These are phyloP conservation scores for Drosophila pectinifera DNA, from an alignment of 1,140 invertebrate species.

Conservation along the genomic window DNA sequence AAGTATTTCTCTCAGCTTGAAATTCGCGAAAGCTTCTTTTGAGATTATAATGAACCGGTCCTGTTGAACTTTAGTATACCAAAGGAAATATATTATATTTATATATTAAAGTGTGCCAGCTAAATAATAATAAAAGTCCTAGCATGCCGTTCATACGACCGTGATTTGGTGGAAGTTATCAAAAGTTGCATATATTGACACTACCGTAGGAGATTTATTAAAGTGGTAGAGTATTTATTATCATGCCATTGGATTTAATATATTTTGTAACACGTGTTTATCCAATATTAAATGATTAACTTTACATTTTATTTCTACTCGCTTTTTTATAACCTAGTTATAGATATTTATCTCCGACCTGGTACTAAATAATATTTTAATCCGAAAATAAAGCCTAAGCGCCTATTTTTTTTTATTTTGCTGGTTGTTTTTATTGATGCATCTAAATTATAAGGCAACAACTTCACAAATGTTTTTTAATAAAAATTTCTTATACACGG, in stretches of 20 bases:
- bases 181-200: too few species aligned
- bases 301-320: background rate
- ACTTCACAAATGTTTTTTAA: too few species aligned
- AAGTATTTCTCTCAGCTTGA: too few species aligned
- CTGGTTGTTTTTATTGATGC: background rate
- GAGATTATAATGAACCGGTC: too few species aligned
- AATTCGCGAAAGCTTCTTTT: too few species aligned
- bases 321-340: background rate
- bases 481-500: background rate
- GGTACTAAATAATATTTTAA: constrained; percentile 7
- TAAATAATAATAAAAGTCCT: too few species aligned
- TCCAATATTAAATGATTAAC: background rate
- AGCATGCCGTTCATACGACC: too few species aligned
- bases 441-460: too few species aligned
- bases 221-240: background rate
- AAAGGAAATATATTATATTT: too few species aligned
- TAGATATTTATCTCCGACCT: background rate
- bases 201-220: background rate
- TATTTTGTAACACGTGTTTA: constrained; percentile 4
- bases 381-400: background rate
- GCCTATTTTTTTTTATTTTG: constrained; percentile 9
- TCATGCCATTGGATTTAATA: background rate
- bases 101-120: too few species aligned
- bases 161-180: too few species aligned
- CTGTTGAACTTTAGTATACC: too few species aligned